phyloP scores from a whole-genome alignment of 2,797 vertebrate species.

The Notoglanidium macrostoma region DNA sequence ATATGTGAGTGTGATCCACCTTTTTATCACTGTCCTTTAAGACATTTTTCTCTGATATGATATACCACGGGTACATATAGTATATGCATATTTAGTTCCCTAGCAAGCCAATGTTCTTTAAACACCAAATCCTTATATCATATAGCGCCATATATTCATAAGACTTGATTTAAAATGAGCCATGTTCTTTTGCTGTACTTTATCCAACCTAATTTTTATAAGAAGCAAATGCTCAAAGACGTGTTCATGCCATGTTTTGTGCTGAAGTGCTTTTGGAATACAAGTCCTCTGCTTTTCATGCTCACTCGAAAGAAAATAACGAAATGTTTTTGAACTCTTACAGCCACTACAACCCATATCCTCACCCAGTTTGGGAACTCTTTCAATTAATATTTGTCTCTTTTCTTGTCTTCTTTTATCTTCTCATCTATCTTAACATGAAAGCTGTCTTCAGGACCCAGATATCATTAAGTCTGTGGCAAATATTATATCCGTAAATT shows the following conservation, averaged over 20 bases:
- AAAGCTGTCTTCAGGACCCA: slow-evolving; percentile 70
- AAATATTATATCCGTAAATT: background rate
- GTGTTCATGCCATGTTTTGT: background rate
- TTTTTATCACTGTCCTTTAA: background rate
- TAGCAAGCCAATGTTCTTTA: background rate
- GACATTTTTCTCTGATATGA: background rate
- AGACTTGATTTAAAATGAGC: background rate
- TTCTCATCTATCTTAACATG: background rate
- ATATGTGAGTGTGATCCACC: slow-evolving; percentile 61
- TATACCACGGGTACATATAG: background rate
- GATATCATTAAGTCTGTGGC: fast-evolving
- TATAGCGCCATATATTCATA: background rate
- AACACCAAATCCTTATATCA: background rate
- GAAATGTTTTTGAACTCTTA: background rate
- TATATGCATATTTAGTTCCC: background rate
- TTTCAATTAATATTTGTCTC: background rate
- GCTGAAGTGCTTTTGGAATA: background rate
- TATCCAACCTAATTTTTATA: background rate
- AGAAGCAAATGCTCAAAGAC: background rate
- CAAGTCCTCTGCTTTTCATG: slow-evolving; percentile 11
- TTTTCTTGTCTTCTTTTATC: background rate
- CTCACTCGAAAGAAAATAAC: background rate
- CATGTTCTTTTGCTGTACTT: background rate
- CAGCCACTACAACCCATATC: background rate
- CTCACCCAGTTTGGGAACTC: background rate